Percentiles rank a stretch among this genome's conserved stretches.
These are phyloP conservation scores for Helleia helle DNA, from an alignment of 2,888 invertebrate species.

Conservation along the genomic window DNA sequence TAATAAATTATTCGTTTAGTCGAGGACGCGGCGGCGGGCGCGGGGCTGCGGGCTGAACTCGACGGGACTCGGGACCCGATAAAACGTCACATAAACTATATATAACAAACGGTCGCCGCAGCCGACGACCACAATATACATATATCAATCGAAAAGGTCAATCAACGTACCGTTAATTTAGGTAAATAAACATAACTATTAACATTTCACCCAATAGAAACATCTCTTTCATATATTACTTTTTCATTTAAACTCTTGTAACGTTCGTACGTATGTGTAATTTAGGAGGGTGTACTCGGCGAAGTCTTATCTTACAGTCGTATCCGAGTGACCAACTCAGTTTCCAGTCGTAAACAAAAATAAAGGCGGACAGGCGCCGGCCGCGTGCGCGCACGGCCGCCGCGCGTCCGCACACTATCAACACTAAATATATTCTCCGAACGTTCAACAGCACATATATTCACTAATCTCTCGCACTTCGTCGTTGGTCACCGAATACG, in stretches of 20 bases:
- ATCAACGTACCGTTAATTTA: constrained; percentile 57
- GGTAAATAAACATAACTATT: constrained; percentile 66
- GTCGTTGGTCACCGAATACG: constrained; percentile 65
- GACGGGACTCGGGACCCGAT: constrained; percentile 53
- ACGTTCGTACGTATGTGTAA: constrained; percentile 54
- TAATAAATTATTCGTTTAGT: constrained; percentile 57
- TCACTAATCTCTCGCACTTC: constrained; percentile 67
- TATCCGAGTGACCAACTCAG: constrained; percentile 64
- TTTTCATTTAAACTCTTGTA: constrained; percentile 62
- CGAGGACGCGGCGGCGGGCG: constrained; percentile 18
- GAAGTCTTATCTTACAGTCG: constrained; percentile 57
- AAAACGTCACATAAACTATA: constrained; percentile 60
- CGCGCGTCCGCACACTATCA: constrained; percentile 39
- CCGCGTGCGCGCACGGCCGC: constrained; percentile 29
- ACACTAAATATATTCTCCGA: constrained; percentile 69
- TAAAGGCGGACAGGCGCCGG: constrained; percentile 36
- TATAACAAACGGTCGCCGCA: constrained; percentile 41
- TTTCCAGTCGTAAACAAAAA: constrained; percentile 57
- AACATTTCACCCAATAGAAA: constrained; percentile 65
- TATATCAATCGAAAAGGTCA: constrained; percentile 41
- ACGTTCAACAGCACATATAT: constrained; percentile 74
- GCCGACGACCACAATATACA: constrained; percentile 26
- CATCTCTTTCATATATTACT: constrained; percentile 67
- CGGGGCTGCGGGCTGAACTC: constrained; percentile 27
- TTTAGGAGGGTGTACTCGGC: too few relatives aligned